Percentiles rank a stretch among this genome's conserved stretches.
Conservation (phyloP, 2,113 vertebrate genomes). For the Cavia aperea region DNA sequence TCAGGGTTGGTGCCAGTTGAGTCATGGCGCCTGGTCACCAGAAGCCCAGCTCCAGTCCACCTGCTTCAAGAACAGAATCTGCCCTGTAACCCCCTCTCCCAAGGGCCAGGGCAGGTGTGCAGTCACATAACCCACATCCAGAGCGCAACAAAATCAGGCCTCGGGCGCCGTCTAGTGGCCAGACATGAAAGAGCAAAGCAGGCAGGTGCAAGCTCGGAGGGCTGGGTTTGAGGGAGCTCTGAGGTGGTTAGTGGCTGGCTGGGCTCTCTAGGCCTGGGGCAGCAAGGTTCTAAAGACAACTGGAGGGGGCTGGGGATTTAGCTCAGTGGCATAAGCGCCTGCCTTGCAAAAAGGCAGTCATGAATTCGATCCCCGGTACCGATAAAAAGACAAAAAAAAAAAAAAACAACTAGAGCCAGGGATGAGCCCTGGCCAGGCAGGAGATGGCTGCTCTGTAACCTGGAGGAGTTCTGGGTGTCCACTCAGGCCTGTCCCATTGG, state of each 20-base stretch:
- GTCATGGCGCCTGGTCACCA: neutral
- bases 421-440: neutral
- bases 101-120: neutral
- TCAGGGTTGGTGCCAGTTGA: fast-evolving
- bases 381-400: too few relatives aligned
- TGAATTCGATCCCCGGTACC: too few relatives aligned
- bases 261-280: neutral
- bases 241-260: neutral
- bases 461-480: neutral
- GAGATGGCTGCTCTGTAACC: neutral
- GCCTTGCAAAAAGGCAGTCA: too few relatives aligned
- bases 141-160: neutral
- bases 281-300: neutral
- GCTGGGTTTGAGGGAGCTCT: fast-evolving
- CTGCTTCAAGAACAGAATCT: neutral
- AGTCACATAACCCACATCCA: fast-evolving
- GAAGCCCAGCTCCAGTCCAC: neutral
- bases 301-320: too few relatives aligned
- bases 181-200: neutral
- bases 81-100: neutral
- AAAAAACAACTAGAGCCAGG: neutral
- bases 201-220: neutral
- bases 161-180: slow-evolving; percentile 43
- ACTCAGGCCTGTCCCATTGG: neutral
- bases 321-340: too few relatives aligned